Conservation (phyloP, 2,888 invertebrate genomes). For the Rhopalosiphum nymphaeae region DNA sequence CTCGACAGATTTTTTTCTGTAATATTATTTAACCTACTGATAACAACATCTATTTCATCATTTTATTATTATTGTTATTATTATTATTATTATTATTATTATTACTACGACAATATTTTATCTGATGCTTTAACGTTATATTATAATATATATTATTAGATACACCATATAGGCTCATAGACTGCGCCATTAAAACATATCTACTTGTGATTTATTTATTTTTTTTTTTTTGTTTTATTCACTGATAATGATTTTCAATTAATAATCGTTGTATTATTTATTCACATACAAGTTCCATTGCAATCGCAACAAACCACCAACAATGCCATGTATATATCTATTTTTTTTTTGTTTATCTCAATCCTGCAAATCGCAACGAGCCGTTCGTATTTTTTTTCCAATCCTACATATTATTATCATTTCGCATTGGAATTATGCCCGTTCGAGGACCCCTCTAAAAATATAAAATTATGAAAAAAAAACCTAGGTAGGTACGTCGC, state of each 20-base stretch:
- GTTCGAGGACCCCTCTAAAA: neutral
- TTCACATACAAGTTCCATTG: neutral
- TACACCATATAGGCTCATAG: neutral
- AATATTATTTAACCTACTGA: neutral
- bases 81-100: neutral
- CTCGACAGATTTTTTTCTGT: neutral
- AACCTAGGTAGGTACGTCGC: neutral
- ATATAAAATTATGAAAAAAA: neutral
- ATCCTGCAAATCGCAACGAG: neutral
- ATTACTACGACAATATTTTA: neutral
- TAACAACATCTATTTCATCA: neutral
- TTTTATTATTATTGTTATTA: neutral
- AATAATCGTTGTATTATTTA: neutral
- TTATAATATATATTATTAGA: neutral
- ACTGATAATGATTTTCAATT: neutral
- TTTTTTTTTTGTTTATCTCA: slow-evolving; percentile 8
- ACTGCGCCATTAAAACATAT: neutral
- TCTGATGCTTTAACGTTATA: neutral
- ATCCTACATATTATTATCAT: slow-evolving; percentile 1
- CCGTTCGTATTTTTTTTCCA: neutral
- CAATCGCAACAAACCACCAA: neutral
- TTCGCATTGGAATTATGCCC: neutral
- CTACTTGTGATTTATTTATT: neutral
- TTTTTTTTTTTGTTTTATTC: neutral
- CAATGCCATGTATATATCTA: neutral